Evolutionary conservation across 30 jellyfish, hydroid and myxozoan genomes (phyloP).

Genomic region (Hydra vulgaris): DNA sequence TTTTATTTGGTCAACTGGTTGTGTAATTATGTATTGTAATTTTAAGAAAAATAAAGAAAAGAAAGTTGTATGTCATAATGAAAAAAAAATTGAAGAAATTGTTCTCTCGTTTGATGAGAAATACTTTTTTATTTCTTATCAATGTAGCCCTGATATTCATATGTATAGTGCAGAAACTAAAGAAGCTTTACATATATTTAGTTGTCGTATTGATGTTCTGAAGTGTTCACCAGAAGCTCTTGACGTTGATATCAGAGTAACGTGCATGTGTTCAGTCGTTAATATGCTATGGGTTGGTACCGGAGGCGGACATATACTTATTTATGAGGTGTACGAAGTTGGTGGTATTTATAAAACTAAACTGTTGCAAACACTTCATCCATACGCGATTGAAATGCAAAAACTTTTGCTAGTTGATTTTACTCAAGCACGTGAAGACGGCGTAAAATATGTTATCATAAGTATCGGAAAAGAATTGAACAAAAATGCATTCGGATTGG

Average conservation of each 20-base stretch:
- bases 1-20: background rate
- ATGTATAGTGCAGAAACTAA: conserved; percentile 11
- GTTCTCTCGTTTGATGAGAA: conserved; percentile 30
- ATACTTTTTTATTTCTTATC: conserved; percentile 29
- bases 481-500: background rate
- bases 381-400: background rate
- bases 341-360: background rate
- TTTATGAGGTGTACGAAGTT: conserved; percentile 12
- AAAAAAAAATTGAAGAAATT: conserved; percentile 25
- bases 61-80: background rate
- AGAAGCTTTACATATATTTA: conserved; percentile 18
- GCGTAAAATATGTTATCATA: background rate
- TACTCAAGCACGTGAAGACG: background rate
- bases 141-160: conserved; percentile 43
- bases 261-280: conserved; percentile 40
- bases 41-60: background rate
- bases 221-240: conserved; percentile 42
- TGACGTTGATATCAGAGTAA: conserved; percentile 51
- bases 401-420: background rate
- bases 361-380: background rate
- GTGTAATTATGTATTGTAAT: background rate
- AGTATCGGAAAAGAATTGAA: background rate
- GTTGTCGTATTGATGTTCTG: conserved; percentile 36
- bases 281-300: conserved; percentile 91
- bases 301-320: conserved; percentile 83